phyloP scores from a whole-genome alignment of 2,797 vertebrate species.

The Mus caroli region DNA sequence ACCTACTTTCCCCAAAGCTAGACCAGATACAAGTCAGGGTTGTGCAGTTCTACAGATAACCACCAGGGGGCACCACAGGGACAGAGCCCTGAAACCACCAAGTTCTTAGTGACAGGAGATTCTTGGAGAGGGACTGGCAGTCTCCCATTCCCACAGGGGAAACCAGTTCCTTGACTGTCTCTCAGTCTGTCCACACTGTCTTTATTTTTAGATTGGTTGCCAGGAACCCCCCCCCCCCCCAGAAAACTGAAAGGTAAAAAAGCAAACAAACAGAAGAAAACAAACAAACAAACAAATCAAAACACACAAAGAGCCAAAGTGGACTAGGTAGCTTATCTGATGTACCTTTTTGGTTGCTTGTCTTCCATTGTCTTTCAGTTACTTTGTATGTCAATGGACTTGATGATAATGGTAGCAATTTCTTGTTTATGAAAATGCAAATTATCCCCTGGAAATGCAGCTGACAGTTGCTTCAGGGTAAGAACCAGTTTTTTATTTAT shows the following conservation, averaged over 20 bases:
- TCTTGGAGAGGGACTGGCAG: neutral
- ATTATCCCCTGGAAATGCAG: neutral
- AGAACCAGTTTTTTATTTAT: constrained; percentile 28
- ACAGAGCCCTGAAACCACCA: accelerated
- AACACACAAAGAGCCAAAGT: neutral
- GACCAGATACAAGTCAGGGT: neutral
- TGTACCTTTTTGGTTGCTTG: neutral
- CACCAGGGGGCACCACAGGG: constrained; percentile 56
- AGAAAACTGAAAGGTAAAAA: constrained; percentile 24
- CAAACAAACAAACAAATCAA: neutral
- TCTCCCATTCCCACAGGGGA: neutral
- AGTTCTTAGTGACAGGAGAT: neutral
- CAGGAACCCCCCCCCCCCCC: neutral
- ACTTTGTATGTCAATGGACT: constrained; percentile 17
- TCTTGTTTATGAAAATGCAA: constrained; percentile 54
- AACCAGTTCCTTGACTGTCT: neutral
- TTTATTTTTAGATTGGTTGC: neutral
- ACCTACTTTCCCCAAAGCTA: neutral
- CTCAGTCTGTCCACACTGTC: accelerated
- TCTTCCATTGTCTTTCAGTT: constrained; percentile 46
- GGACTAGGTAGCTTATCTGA: neutral
- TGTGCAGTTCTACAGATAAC: neutral
- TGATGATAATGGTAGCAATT: constrained; percentile 37
- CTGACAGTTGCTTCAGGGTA: neutral
- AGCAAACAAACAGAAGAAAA: neutral